Evolutionary conservation across 1,140 invertebrate species (phyloP).

Genomic region (Ceratoteleas bidentatus): DNA sequence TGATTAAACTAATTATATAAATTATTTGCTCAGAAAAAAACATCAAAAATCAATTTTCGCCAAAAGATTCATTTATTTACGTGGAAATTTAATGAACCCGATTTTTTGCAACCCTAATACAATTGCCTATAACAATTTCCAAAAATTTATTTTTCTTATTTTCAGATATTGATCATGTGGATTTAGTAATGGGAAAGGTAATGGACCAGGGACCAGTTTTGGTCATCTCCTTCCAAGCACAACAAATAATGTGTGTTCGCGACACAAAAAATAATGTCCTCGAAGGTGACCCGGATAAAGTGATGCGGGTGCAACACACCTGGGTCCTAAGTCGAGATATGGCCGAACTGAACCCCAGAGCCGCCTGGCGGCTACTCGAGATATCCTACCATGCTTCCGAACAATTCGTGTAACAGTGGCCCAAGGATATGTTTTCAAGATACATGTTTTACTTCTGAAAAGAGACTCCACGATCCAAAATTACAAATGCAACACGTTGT

Average conservation of each 20-base stretch:
- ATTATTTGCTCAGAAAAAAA: too few relatives aligned
- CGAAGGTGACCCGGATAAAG: constrained; percentile 98
- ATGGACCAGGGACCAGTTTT: constrained; percentile 99
- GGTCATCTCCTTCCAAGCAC: constrained; percentile 96
- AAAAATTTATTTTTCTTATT: constrained; percentile 24
- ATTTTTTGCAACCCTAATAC: too few relatives aligned
- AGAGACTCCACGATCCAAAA: too few relatives aligned
- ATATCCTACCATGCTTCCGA: constrained; percentile 93
- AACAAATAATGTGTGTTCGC: constrained; percentile 96
- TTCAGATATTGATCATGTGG: constrained; percentile 93
- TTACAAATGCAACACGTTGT: too few relatives aligned
- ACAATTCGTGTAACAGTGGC: constrained; percentile 94
- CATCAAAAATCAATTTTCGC: too few relatives aligned
- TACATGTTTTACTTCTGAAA: not conserved
- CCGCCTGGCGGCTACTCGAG: constrained; percentile 98
- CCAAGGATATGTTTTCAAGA: too few relatives aligned
- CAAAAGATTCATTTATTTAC: too few relatives aligned
- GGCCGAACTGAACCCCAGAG: constrained; percentile 94
- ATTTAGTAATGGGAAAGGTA: constrained; percentile 98
- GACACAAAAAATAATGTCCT: constrained; percentile 92
- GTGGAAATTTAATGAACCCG: too few relatives aligned
- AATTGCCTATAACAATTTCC: not conserved
- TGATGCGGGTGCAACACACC: constrained; percentile 96
- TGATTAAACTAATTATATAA: too few relatives aligned
- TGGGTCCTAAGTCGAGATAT: constrained; percentile 99